phyloP scores from a whole-genome alignment of 2,797 vertebrate species.

The Argya squamiceps region DNA sequence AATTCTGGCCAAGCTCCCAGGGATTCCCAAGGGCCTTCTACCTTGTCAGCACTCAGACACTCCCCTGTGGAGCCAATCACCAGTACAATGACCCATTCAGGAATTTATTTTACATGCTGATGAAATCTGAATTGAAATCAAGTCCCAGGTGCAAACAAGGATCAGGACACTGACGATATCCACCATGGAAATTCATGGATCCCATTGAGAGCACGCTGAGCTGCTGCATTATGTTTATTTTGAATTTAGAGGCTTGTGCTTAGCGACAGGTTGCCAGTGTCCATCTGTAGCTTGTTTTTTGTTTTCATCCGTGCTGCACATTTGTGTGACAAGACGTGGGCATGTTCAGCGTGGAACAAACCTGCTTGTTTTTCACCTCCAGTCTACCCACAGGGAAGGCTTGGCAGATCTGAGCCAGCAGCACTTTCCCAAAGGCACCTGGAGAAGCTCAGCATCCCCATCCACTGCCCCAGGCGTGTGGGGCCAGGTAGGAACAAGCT shows the following conservation, averaged over 20 bases:
- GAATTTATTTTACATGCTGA: neutral
- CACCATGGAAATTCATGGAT: accelerated
- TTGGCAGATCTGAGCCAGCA: neutral
- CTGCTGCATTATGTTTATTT: conserved; percentile 42
- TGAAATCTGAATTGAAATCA: neutral
- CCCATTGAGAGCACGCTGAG: neutral
- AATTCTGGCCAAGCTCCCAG: neutral
- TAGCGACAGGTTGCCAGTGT: conserved; percentile 53
- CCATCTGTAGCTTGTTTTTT: conserved; percentile 66
- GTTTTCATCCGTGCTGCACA: conserved; percentile 38
- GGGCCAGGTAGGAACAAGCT: neutral
- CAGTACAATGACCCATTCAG: neutral
- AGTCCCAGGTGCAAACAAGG: accelerated
- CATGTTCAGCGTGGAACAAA: conserved; percentile 25
- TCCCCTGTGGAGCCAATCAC: accelerated
- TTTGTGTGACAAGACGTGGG: conserved; percentile 62
- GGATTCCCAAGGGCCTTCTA: neutral
- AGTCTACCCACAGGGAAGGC: conserved; percentile 26
- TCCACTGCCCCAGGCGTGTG: accelerated
- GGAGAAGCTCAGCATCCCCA: neutral
- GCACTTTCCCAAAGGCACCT: neutral
- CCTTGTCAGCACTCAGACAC: accelerated
- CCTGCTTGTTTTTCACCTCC: conserved; percentile 40
- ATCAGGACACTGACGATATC: neutral
- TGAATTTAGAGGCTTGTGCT: conserved; percentile 34